Evolutionary conservation across 30 jellyfish, hydroid and myxozoan genomes (phyloP).

Genomic region (Phacellophora camtschatica): DNA sequence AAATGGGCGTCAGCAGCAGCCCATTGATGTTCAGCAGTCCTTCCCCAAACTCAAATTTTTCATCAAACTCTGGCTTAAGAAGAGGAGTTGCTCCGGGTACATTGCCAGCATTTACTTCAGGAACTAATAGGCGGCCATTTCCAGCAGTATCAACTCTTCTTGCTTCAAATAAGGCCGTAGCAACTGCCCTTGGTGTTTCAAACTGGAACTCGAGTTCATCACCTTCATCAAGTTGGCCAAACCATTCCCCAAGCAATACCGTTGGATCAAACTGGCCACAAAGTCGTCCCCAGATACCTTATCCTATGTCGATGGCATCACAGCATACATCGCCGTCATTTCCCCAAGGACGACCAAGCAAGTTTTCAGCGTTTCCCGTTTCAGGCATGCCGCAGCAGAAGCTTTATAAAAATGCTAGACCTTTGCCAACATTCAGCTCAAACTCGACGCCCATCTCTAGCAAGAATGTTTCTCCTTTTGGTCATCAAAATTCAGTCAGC

Average conservation of each 20-base stretch:
- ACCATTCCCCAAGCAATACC: constrained; percentile 57
- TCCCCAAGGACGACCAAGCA: constrained; percentile 47
- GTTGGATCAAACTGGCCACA: constrained; percentile 93
- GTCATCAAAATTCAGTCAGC: constrained; percentile 49
- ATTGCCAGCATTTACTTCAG: constrained; percentile 64
- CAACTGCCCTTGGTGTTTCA: constrained; percentile 96
- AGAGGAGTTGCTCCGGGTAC: constrained; percentile 57
- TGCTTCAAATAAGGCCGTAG: constrained; percentile 97
- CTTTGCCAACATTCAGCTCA: constrained; percentile 41
- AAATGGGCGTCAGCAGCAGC: constrained; percentile 74
- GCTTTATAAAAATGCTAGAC: constrained; percentile 54
- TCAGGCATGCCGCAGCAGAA: constrained; percentile 62
- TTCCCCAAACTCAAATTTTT: constrained; percentile 39
- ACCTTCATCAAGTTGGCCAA: constrained; percentile 95
- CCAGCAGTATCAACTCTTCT: constrained; percentile 94
- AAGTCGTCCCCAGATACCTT: constrained; percentile 73
- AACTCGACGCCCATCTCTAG: constrained; percentile 34
- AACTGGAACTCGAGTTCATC: constrained; percentile 73
- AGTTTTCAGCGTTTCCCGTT: constrained; percentile 65
- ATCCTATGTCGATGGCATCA: constrained; percentile 58
- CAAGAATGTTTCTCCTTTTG: constrained; percentile 40
- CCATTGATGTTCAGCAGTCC: constrained; percentile 69
- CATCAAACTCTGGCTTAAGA: constrained; percentile 36
- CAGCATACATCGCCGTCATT: constrained; percentile 21
- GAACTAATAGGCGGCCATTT: constrained; percentile 78